These are phyloP conservation scores for Aegotheles bennettii DNA, from an alignment of 2,113 vertebrate species.

Conservation along the genomic window DNA sequence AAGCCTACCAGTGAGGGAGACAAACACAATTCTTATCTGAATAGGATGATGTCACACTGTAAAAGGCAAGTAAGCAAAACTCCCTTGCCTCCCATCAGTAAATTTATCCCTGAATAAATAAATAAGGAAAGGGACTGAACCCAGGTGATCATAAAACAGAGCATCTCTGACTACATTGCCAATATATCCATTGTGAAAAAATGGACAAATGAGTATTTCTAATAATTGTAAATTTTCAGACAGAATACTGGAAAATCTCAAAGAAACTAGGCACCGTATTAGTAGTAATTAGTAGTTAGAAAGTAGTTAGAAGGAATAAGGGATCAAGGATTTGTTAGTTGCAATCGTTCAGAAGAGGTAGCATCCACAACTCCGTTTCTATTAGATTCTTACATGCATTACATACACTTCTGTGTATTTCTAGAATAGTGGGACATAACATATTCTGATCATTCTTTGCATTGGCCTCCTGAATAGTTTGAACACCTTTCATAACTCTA, in stretches of 20 bases:
- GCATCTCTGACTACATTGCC: neutral
- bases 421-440: neutral
- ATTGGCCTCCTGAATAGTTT: neutral
- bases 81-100: neutral
- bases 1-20: neutral
- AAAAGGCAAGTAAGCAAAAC: neutral
- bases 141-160: neutral
- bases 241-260: neutral
- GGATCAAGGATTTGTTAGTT: neutral
- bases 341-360: neutral
- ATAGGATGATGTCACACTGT: accelerated
- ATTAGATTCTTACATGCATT: neutral
- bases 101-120: neutral
- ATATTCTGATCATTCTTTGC: neutral
- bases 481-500: neutral
- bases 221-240: neutral
- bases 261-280: neutral
- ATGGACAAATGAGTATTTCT: neutral
- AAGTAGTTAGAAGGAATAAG: neutral
- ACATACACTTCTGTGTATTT: neutral
- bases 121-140: neutral
- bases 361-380: neutral
- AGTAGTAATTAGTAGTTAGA: neutral
- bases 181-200: neutral
- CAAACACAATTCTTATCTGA: neutral